Conservation (phyloP, 2,797 vertebrate species). For the Sylvia borin region DNA sequence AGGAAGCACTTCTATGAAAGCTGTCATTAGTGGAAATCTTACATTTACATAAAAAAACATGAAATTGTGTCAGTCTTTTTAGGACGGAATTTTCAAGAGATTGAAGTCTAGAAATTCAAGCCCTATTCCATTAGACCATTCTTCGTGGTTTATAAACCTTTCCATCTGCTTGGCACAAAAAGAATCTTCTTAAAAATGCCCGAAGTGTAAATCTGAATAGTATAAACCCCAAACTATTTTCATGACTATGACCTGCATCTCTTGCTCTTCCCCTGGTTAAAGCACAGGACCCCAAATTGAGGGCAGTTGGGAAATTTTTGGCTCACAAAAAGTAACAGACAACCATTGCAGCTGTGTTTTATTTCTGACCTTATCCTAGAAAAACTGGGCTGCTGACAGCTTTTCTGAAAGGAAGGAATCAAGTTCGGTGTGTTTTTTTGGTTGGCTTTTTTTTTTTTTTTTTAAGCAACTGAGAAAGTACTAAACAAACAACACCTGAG, state of each 20-base stretch:
- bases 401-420: not conserved
- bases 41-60: not conserved
- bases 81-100: not conserved
- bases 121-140: not conserved
- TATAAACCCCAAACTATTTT: not conserved
- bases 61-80: not conserved
- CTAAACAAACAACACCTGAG: not conserved
- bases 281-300: not conserved
- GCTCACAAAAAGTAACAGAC: not conserved
- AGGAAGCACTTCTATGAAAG: not conserved
- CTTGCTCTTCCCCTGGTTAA: not conserved
- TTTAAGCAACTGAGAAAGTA: not conserved
- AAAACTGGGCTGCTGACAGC: not conserved
- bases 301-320: not conserved
- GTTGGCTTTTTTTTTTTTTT: too few species aligned
- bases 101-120: not conserved
- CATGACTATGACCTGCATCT: not conserved
- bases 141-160: not conserved
- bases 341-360: not conserved
- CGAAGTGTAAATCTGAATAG: not conserved
- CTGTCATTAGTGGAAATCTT: not conserved
- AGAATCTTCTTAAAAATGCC: not conserved
- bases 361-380: not conserved
- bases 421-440: too few species aligned
- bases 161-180: not conserved